Evolutionary conservation across 2,888 invertebrate species (phyloP), one percentile per base, ranked within the genome.

Genomic region (Lysandra coridon): DNA sequence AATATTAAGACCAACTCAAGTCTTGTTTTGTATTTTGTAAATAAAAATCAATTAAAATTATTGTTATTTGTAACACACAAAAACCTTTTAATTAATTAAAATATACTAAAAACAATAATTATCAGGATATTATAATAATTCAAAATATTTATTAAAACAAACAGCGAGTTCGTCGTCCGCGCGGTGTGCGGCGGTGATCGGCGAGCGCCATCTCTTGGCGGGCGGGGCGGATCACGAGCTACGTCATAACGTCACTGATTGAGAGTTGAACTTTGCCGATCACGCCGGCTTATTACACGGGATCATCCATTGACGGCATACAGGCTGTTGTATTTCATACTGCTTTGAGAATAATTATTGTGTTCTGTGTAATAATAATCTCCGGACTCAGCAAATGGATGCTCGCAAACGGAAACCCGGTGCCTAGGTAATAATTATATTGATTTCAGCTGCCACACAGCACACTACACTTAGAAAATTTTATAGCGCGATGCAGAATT

Each of bases 261-360:
- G 93, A 93, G 92, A 92, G 94, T 93, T 93, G 92, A 90, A 91
- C 92, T 89, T 89, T 90, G 89, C 90, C 92, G 92, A 93, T 93
- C 91, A 90, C 88, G 87, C 86, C 85, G 81, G 87, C 89, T 91
- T 93, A 92, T 92, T 92, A 91, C 74, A 82, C 57, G 4, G 92
- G 92, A 92, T 94, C 89, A 93, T 92, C 92, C 92, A 90, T 90
- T 90, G 88, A 90, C 87, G 84, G 83, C 85, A 82, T 87, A 92
- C 84, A 91, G 91, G 86, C 62, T 90, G 92, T 82, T 86, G 64
- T 81, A 82, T 80, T 79, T 80, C 40, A 23, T 64, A 60, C 49
- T 78, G 5, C 12, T 49, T 49, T 49, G 2, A 2, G 49, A 49
- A 49, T 49, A 49, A 49, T 2, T 33, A 23, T 44, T 44, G 44